phyloP scores from a whole-genome alignment of 2,888 invertebrate genomes.

The Amblyjoppa fuscipennis region DNA sequence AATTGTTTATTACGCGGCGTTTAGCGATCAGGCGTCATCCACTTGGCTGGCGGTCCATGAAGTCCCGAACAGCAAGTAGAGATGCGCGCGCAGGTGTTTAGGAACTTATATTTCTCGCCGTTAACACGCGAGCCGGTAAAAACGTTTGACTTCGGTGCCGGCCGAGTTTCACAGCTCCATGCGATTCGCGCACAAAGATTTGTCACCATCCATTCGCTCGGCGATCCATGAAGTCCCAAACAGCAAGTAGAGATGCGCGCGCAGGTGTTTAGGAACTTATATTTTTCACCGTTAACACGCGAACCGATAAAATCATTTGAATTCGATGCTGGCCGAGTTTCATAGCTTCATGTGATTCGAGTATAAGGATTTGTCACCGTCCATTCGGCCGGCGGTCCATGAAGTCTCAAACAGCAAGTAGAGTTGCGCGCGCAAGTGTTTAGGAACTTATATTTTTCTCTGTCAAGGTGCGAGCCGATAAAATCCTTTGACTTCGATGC shows the following conservation, averaged over 20 bases:
- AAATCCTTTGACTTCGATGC: constrained; percentile 28
- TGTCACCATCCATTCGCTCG: too few species aligned
- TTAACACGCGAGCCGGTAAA: neutral
- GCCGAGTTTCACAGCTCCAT: neutral
- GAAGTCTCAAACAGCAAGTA: too few species aligned
- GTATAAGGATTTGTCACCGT: too few species aligned
- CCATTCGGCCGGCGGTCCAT: too few species aligned
- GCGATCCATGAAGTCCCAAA: too few species aligned
- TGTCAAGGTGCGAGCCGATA: neutral
- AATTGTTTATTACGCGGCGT: constrained; percentile 19
- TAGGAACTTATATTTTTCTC: constrained; percentile 9
- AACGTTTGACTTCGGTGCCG: constrained; percentile 14
- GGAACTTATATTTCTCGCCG: neutral
- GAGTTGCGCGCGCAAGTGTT: neutral
- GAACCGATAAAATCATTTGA: too few species aligned
- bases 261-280: too few species aligned
- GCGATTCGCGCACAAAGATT: too few species aligned
- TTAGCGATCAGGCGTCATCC: neutral
- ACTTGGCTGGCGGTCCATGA: neutral
- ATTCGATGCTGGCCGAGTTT: too few species aligned
- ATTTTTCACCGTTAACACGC: too few species aligned
- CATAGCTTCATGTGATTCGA: neutral
- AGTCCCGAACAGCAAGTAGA: neutral
- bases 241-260: too few species aligned
- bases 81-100: constrained; percentile 22